Base-by-base conservation (phyloP, 2,113 vertebrate species). In the Pavo muticus region DNA sequence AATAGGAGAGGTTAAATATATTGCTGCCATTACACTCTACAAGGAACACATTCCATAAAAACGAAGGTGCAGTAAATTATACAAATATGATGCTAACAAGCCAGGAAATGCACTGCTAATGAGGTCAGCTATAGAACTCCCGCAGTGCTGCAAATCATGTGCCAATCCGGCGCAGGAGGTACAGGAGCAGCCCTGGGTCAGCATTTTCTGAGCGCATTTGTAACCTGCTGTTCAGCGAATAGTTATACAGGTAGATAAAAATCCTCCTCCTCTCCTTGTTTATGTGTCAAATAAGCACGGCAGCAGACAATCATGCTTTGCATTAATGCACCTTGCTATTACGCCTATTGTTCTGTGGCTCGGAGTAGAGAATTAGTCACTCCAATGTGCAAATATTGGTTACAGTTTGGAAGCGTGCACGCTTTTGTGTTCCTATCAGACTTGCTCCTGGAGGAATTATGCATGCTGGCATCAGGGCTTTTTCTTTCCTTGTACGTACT, bases 11-110 rank as follows among this genome's bases (percentile, higher is more conserved):
- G 98, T 97, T 98, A 98, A 99, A 99, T 99, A 98, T 99, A 99
- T 99, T 98, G 98, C 98, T 98, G 98, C 98, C 98, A 99, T 99
- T 99, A 99, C 98, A 97, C 98, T 98, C 97, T 98, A 98, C 98
- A 98, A 99, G 98, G 99, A 99, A 99, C 98, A 98, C 99, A 99
- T 99, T 99, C 99, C 98, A 97, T 98, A 98, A 98, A 98, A 98
- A 98, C 97, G 98, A 99, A 99, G 98, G 98, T 98, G 98, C 98
- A 93, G 98, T 99, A 99, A 99, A 99, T 99, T 99, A 99, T 98
- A 97, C 97, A 98, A 98, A 98, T 98, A 98, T 97, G 98, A 98
- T 98, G 98, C 99, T 99, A 99, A 99, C 99, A 99, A 99, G 99
- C 98, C 98, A 98, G 98, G 98, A 98, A 99, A 99, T 98, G 98